Percentiles rank a stretch among this genome's conserved stretches.
These are phyloP conservation scores for Brenthis ino DNA, from an alignment of 2,888 invertebrate genomes.

Conservation along the genomic window DNA sequence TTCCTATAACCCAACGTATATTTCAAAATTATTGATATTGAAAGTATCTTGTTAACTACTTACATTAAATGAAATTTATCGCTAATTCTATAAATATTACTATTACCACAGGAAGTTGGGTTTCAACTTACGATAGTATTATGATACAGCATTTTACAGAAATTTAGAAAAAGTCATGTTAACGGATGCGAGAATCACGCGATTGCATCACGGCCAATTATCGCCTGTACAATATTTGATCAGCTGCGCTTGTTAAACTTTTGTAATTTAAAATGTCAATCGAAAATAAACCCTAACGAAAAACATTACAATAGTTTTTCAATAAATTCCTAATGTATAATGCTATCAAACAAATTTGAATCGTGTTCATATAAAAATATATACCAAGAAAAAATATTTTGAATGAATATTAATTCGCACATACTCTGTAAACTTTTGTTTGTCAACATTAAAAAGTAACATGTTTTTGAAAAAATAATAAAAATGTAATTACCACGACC, in stretches of 20 bases:
- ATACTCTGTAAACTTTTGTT: conserved; percentile 66
- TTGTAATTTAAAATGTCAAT: conserved; percentile 40
- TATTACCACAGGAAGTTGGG: too few relatives aligned
- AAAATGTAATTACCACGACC: conserved; percentile 61
- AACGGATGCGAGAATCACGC: conserved; percentile 63
- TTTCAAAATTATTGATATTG: too few relatives aligned
- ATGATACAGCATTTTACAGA: conserved; percentile 17
- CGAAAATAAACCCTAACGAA: conserved; percentile 41
- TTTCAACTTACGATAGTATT: neutral
- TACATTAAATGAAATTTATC: too few relatives aligned
- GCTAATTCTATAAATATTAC: too few relatives aligned
- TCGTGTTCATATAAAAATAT: conserved; percentile 49
- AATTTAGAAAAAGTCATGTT: conserved; percentile 40
- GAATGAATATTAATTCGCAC: conserved; percentile 51
- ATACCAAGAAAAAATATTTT: conserved; percentile 45
- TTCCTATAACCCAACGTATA: too few relatives aligned
- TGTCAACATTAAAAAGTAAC: conserved; percentile 63
- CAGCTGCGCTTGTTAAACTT: conserved; percentile 72
- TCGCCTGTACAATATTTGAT: conserved; percentile 80
- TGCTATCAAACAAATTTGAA: conserved; percentile 48
- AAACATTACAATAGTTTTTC: conserved; percentile 43
- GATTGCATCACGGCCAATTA: conserved; percentile 81
- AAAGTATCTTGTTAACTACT: too few relatives aligned
- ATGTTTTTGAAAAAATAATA: conserved; percentile 37
- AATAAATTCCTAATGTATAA: conserved; percentile 7